Base-by-base conservation (phyloP, 2,888 invertebrate species). In the Melinaea menophilus region DNA sequence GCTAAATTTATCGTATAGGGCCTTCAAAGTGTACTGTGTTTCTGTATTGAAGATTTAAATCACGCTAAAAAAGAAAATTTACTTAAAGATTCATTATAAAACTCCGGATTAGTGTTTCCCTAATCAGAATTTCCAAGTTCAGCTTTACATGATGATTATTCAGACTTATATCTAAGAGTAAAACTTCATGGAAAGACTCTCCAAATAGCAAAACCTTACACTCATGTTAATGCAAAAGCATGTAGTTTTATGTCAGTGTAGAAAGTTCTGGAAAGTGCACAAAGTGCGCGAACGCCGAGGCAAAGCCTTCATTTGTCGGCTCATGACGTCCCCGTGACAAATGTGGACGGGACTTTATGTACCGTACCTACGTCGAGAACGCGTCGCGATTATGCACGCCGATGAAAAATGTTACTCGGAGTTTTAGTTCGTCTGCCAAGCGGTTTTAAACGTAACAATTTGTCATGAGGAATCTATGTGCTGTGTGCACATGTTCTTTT, bases 241-340 rank as follows among this genome's bases (percentile, higher is more conserved):
- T 89, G 88, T 86, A 88, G 88, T 84, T 86, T 78, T 82, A 85
- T 83, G 87, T 85, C 86, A 82, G 80, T 81, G 84, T 83, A 84
- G 87, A 88, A 88, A 88, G 84, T 88, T 88, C 84, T 84, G 86
- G 81, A 85, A 86, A 87, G 88, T 88, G 90, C 87, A 88, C 88
- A 88, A 86, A 88, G 89, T 88, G 84, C 82, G 86, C 84, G 82
- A 85, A 84, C 83, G 80, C 80, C 84, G 82, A 81, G 80, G 86
- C 84, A 87, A 89, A 88, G 90, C 89, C 90, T 89, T 91, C 90
- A 91, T 91, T 90, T 91, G 91, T 91, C 89, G 90, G 81, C 88
- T 86, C 81, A 80, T 91, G 90, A 90, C 89, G 85, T 78, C 82
- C 82, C 82, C 80, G 85, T 90, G 91, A 91, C 90, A 91, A 91